Evolutionary conservation across 2,113 vertebrate species (phyloP), one percentile per base, ranked within the genome.

Genomic region (Cephalopholis sonnerati): DNA sequence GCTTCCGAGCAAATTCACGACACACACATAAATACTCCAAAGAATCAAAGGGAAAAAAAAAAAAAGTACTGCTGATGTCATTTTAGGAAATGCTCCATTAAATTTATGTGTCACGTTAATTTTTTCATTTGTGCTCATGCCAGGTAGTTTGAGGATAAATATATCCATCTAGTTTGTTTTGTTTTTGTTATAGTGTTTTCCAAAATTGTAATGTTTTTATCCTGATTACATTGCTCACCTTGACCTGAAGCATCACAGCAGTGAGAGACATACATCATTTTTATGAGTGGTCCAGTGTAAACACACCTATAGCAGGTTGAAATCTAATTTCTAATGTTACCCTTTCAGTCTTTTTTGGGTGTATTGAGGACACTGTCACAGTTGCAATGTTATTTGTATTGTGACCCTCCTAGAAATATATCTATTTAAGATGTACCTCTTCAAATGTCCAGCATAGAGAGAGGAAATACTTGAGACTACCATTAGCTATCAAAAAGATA

Each of bases 21-120:
- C 36, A 62, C 18, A 59, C 48, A 5, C 27, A 79, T 62, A 53
- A 75, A 75, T 81, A 68, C 24, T 51, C 44, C 4, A 25, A 27
- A 55, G 54, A 80, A 51, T 54, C 20, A 61, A 20, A 12, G 2
- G 10, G 11, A 65, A 41, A 22, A 54, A 78, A 58, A 6, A 7
- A 55, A 17, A 61, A 58, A 46, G 5, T 44, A 50, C 3, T 16
- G 17, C 15, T 46, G 13, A 9, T 27, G 53, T 53, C 24, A 44
- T 64, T 80, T 16, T 17, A 29, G 39, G 36, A 63, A 68, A 39
- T 67, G 17, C 2, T 0, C 20, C 16, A 11, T 24, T 25, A 22
- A 11, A 73, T 54, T 46, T n/a, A 73, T n/a, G 25, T 18, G 46
- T 13, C 1, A 10, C 46, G 25, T 48, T 46, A 9, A 72, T 64